Base-by-base conservation (phyloP, 2,888 invertebrate genomes). In the Nezara viridula region DNA sequence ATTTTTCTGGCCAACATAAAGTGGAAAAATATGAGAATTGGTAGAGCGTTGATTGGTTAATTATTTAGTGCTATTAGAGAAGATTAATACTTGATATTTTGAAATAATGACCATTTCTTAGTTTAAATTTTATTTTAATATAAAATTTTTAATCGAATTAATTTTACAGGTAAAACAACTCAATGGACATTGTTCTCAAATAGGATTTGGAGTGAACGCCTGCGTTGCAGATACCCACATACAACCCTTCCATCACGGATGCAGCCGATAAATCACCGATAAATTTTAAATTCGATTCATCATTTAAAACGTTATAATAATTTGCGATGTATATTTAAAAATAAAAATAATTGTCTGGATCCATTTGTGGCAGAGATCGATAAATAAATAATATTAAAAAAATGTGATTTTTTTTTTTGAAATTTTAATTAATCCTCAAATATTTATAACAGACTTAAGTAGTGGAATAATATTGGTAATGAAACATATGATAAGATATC, bases 151-250 rank as follows among this genome's bases (percentile, higher is more conserved):
- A 40, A 40, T 40, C 21, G 24, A 40, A 37, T 77, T 77, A 4
- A 40, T 19, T 85, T 89, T 88, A 21, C 89, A 91, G 89, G 92
- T 92, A 91, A 93, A 93, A 91, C 91, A 92, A 90, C 92, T 92
- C 40, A 91, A 92, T 44, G 93, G 94, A 55, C 92, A 92, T 27
- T 94, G 94, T 90, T 91, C 93, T 89, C 93, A 92, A 91, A 90
- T 93, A 50, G 93, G 93, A 19, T 92, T 92, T 86, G 92, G 91
- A 50, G 91, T 92, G 9, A 92, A 92, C 55, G 93, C 93, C 50
- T 94, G 94, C 89, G 88, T 89, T 85, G 89, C 89, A n/a, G 89
- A 89, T 89, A 60, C 89, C 37, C 90, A 90, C 90, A 88, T 90
- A 60, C 90, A 90, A 66, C 89, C 88, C 32, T 91, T 88, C 85